phyloP scores from a whole-genome alignment of 2,113 vertebrate species.

The Noturus placidus region DNA sequence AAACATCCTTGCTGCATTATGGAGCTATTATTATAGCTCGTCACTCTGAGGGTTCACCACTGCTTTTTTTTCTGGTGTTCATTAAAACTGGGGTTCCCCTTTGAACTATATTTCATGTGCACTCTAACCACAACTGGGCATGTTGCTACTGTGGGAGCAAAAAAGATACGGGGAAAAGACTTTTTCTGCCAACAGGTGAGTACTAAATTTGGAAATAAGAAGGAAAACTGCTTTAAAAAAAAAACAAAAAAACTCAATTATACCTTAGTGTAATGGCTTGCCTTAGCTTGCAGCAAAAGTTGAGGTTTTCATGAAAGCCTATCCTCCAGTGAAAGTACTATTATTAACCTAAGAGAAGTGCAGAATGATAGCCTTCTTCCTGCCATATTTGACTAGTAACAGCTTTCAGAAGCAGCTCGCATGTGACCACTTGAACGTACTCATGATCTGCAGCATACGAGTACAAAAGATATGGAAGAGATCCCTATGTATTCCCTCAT shows the following conservation, averaged over 20 bases:
- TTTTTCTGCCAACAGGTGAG: not conserved
- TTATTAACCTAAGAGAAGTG: conserved; percentile 19
- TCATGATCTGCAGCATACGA: conserved; percentile 36
- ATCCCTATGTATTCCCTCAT: conserved; percentile 51
- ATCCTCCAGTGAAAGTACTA: conserved; percentile 7
- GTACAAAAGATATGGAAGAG: conserved; percentile 51
- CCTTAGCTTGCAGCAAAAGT: conserved; percentile 11
- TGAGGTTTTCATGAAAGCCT: conserved; percentile 22
- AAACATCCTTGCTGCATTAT: not conserved
- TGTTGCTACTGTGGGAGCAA: not conserved
- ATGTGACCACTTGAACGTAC: conserved; percentile 43
- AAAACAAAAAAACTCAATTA: not conserved
- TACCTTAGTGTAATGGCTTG: conserved; percentile 10
- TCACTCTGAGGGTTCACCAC: not conserved
- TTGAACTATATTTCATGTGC: not conserved
- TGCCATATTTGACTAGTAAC: conserved; percentile 1
- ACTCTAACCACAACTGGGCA: not conserved
- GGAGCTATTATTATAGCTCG: not conserved
- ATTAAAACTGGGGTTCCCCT: not conserved
- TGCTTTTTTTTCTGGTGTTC: not conserved
- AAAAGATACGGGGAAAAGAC: not conserved
- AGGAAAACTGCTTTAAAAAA: not conserved
- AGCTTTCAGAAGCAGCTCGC: conserved; percentile 49
- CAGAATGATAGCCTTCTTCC: conserved; percentile 16
- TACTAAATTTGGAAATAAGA: conserved; percentile 10